Evolutionary conservation across 2,113 vertebrate genomes (phyloP).

Genomic region (Epinephelus moara): DNA sequence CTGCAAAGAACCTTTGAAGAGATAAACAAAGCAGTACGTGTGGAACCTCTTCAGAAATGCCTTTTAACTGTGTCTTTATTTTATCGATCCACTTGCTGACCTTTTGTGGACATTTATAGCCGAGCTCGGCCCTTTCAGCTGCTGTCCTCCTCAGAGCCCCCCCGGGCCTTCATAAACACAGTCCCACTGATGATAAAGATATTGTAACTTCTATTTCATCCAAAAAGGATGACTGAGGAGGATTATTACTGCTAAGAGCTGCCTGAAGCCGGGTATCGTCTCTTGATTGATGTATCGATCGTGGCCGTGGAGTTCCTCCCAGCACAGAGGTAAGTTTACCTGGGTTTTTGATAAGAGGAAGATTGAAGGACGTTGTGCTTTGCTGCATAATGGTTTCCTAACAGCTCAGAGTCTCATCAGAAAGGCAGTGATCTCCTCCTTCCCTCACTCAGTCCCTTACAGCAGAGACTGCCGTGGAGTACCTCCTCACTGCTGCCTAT

Average conservation of each 20-base stretch:
- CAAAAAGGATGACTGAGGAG: constrained; percentile 31
- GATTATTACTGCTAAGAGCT: constrained; percentile 37
- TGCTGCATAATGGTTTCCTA: constrained; percentile 45
- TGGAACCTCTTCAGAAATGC: constrained; percentile 20
- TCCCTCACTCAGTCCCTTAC: constrained; percentile 40
- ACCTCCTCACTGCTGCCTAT: constrained; percentile 46
- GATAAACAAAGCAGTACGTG: constrained; percentile 14
- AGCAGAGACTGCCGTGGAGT: constrained; percentile 37
- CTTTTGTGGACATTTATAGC: constrained; percentile 27
- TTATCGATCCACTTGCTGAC: constrained; percentile 56
- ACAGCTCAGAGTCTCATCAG: constrained; percentile 51
- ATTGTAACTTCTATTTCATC: constrained; percentile 35
- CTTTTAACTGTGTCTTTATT: constrained; percentile 10
- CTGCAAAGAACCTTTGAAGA: background rate
- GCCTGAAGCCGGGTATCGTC: constrained; percentile 23
- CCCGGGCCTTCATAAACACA: constrained; percentile 31
- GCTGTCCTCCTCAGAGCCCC: constrained; percentile 32
- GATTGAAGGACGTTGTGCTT: constrained; percentile 49
- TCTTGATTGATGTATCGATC: constrained; percentile 66
- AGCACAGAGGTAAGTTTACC: constrained; percentile 43
- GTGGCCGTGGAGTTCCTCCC: constrained; percentile 9
- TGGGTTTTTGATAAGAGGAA: constrained; percentile 43
- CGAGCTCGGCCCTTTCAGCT: constrained; percentile 12
- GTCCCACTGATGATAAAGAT: constrained; percentile 40
- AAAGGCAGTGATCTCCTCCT: constrained; percentile 35